Percentiles rank a stretch among this genome's conserved stretches.
phyloP scores from a whole-genome alignment of 2,797 vertebrate species.

The Sebastes hubbsi region DNA sequence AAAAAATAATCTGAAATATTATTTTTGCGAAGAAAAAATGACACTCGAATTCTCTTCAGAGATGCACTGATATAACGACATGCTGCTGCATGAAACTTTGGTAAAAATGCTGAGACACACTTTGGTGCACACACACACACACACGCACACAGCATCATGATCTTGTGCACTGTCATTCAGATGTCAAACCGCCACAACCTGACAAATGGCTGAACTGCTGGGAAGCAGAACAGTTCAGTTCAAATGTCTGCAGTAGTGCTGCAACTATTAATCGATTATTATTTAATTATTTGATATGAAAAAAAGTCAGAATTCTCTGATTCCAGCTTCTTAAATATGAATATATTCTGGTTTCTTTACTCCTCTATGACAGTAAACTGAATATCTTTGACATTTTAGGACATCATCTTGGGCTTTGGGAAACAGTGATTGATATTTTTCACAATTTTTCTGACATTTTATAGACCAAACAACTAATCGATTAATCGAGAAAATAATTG shows the following conservation, averaged over 20 bases:
- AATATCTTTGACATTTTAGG: too few relatives aligned
- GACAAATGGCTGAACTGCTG: not conserved
- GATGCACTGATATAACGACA: not conserved
- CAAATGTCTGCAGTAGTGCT: not conserved
- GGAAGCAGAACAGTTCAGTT: slow-evolving; percentile 4
- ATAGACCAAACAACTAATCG: too few relatives aligned
- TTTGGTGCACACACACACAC: not conserved
- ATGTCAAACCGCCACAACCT: not conserved
- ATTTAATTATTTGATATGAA: too few relatives aligned
- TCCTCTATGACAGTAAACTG: too few relatives aligned
- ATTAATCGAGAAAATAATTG: too few relatives aligned
- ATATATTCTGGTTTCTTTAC: too few relatives aligned
- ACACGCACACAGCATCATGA: not conserved
- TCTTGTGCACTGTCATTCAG: not conserved
- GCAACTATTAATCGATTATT: too few relatives aligned
- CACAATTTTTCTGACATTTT: too few relatives aligned
- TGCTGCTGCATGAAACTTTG: not conserved
- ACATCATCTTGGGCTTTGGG: too few relatives aligned
- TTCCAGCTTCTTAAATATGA: too few relatives aligned
- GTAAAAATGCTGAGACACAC: not conserved
- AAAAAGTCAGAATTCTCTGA: too few relatives aligned
- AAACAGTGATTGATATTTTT: too few relatives aligned
- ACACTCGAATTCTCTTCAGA: not conserved
- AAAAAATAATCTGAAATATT: slow-evolving; percentile 10
- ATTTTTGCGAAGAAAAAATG: not conserved